Evolutionary conservation across 2,113 vertebrate genomes (phyloP).

Genomic region (Atlantisia rogersi): DNA sequence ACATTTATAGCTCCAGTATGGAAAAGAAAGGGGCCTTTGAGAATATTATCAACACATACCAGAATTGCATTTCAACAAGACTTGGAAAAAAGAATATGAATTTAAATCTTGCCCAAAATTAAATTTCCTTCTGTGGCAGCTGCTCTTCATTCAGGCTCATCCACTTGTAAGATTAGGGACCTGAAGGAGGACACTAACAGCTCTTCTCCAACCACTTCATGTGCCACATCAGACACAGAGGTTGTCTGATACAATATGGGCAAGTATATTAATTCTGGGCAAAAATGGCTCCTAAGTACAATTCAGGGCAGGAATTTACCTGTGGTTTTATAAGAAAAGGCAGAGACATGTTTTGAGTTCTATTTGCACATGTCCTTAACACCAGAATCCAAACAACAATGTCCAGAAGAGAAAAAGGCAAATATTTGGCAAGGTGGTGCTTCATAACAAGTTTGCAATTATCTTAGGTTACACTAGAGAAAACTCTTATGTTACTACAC

Average conservation of each 20-base stretch:
- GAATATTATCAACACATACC: background rate
- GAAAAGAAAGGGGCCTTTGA: background rate
- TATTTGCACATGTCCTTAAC: background rate
- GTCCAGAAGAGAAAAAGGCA: background rate
- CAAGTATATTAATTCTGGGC: background rate
- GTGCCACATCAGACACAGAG: background rate
- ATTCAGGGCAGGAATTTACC: background rate
- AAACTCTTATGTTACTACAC: background rate
- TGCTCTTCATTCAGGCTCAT: background rate
- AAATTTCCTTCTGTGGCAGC: background rate
- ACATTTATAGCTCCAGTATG: background rate
- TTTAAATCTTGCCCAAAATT: background rate
- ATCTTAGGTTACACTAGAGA: background rate
- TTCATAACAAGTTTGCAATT: background rate
- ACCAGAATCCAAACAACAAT: background rate
- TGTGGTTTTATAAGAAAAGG: background rate
- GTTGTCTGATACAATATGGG: background rate
- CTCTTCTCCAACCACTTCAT: background rate
- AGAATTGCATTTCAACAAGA: background rate
- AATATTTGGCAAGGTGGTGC: background rate
- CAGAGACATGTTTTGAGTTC: background rate
- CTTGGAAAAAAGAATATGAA: background rate
- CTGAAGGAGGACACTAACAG: background rate
- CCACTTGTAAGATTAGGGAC: background rate
- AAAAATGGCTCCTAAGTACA: background rate